Evolutionary conservation across 2,797 vertebrate genomes (phyloP).

Genomic region (Tadarida brasiliensis): DNA sequence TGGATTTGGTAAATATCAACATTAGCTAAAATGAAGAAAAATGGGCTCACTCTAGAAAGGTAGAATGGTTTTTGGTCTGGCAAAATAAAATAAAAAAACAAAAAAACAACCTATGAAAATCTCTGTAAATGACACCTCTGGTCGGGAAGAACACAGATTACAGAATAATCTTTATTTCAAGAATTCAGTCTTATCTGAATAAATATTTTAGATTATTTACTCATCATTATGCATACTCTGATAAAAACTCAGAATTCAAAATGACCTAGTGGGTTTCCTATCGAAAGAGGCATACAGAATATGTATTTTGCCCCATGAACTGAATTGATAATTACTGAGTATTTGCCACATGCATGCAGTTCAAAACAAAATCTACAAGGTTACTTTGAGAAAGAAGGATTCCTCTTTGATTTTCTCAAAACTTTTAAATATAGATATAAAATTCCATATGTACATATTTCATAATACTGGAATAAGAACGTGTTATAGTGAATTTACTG

Average conservation of each 20-base stretch:
- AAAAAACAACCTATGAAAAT: not conserved
- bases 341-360: not conserved
- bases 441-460: not conserved
- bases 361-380: constrained; percentile 38
- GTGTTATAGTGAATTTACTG: not conserved
- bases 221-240: not conserved
- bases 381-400: constrained; percentile 11
- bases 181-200: constrained; percentile 10
- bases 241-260: not conserved
- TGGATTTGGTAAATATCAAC: not conserved
- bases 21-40: constrained; percentile 11
- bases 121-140: not conserved
- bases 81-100: not conserved
- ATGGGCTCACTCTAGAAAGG: not conserved
- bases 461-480: not conserved
- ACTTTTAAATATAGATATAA: constrained; percentile 41
- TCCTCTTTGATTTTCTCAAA: constrained; percentile 32
- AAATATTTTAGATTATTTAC: not conserved
- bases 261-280: not conserved
- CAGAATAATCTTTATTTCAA: not conserved
- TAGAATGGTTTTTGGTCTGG: not conserved
- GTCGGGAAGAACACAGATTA: not conserved
- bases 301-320: not conserved
- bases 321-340: not conserved
- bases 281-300: not conserved